phyloP scores from a whole-genome alignment of 53 echinoderm and acorn worm species.

The Holothuria leucospilota region DNA sequence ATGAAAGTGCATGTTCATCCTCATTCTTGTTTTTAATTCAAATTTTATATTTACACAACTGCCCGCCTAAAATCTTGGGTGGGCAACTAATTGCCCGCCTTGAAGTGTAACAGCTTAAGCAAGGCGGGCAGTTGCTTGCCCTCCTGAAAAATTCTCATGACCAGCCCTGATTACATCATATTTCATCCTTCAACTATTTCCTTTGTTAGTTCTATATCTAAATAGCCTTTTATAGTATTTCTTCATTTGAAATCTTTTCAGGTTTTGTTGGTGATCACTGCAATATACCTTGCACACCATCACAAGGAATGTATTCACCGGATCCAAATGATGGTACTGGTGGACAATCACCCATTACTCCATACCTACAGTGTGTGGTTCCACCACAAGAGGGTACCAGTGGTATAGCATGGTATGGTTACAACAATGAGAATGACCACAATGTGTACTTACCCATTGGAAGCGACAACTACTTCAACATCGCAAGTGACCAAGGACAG shows the following conservation, averaged over 20 bases:
- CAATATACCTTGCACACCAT: conserved; percentile 62
- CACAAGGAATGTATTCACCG: conserved; percentile 73
- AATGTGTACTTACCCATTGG: conserved; percentile 87
- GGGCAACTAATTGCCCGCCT: too few relatives aligned
- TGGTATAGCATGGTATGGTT: conserved; percentile 89
- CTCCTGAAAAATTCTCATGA: too few relatives aligned
- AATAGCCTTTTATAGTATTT: too few relatives aligned
- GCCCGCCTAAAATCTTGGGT: too few relatives aligned
- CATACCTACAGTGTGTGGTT: conserved; percentile 76
- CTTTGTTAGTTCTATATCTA: too few relatives aligned
- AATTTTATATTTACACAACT: too few relatives aligned
- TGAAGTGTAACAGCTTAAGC: too few relatives aligned
- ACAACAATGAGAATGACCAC: conserved; percentile 78
- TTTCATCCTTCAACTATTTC: too few relatives aligned
- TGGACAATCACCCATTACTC: conserved; percentile 57
- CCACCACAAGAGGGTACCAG: conserved; percentile 50
- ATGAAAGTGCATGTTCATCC: too few relatives aligned
- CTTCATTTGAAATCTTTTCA: background rate
- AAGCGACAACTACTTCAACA: conserved; percentile 77
- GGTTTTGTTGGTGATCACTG: conserved; percentile 46
- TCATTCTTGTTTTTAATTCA: too few relatives aligned
- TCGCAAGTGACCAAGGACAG: conserved; percentile 69
- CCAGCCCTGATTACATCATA: too few relatives aligned
- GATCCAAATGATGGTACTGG: conserved; percentile 82
- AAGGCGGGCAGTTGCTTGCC: too few relatives aligned